phyloP scores from a whole-genome alignment of 2,113 vertebrate genomes.

The Nicator chloris region DNA sequence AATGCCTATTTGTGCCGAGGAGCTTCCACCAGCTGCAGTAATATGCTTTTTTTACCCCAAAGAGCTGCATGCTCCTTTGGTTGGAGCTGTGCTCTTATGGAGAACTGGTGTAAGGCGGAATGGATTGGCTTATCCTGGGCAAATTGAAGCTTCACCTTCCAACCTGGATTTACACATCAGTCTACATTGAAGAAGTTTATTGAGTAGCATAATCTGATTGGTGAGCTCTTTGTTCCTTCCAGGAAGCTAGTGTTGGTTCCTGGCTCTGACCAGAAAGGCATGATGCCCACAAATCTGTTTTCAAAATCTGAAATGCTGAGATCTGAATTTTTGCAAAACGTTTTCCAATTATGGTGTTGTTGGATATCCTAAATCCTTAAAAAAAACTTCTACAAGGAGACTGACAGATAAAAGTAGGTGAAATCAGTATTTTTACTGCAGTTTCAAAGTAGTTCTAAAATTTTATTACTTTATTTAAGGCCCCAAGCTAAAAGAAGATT shows the following conservation, averaged over 20 bases:
- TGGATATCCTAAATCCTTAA: not conserved
- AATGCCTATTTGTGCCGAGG: not conserved
- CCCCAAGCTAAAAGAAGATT: not conserved
- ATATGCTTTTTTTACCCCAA: not conserved
- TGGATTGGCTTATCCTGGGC: not conserved
- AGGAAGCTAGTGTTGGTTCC: not conserved
- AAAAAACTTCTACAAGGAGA: not conserved
- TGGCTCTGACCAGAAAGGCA: not conserved
- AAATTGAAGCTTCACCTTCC: not conserved
- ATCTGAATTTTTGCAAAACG: not conserved
- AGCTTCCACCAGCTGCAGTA: not conserved
- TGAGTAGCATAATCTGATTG: not conserved
- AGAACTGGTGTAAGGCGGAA: not conserved
- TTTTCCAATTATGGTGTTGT: not conserved
- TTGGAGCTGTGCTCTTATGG: not conserved
- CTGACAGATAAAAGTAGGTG: not conserved
- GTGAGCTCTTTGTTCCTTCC: not conserved
- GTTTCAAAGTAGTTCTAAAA: not conserved
- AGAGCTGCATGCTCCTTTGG: not conserved
- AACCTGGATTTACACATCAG: not conserved
- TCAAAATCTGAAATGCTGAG: not conserved
- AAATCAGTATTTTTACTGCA: not conserved
- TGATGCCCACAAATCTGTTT: not conserved
- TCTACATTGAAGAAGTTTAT: not conserved
- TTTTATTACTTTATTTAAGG: conserved; percentile 16